Evolutionary conservation across 2,888 invertebrate species (phyloP).

Genomic region (Bugulina stolonifera): DNA sequence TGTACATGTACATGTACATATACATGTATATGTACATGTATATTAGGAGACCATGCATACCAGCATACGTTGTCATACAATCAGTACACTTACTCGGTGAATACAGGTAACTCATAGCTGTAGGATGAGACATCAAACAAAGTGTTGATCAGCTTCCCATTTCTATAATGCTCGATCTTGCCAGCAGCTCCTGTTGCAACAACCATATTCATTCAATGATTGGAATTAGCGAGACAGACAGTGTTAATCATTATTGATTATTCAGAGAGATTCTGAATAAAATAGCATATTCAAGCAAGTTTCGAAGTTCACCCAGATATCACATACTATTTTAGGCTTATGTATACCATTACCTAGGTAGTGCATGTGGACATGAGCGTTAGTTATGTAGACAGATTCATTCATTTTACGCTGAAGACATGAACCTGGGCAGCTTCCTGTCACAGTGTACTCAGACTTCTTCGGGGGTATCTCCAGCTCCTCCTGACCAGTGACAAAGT

Average conservation of each 20-base stretch:
- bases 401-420: background rate
- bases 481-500: background rate
- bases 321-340: too few relatives aligned
- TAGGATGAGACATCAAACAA: constrained; percentile 4
- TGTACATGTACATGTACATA: too few relatives aligned
- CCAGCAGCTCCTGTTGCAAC: background rate
- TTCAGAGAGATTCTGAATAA: too few relatives aligned
- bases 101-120: constrained; percentile 8
- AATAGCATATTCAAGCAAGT: too few relatives aligned
- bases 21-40: too few relatives aligned
- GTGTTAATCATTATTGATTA: too few relatives aligned
- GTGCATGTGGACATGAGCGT: background rate
- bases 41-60: too few relatives aligned
- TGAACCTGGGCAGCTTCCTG: background rate
- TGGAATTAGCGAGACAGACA: too few relatives aligned
- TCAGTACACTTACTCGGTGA: background rate
- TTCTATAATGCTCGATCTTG: constrained; percentile 7
- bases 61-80: too few relatives aligned
- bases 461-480: background rate
- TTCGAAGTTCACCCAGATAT: too few relatives aligned
- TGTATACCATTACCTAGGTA: constrained; percentile 1
- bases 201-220: background rate
- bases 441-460: background rate
- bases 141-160: background rate
- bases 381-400: background rate